These are phyloP conservation scores for Chelon labrosus DNA, from an alignment of 2,797 vertebrate species.

Conservation along the genomic window DNA sequence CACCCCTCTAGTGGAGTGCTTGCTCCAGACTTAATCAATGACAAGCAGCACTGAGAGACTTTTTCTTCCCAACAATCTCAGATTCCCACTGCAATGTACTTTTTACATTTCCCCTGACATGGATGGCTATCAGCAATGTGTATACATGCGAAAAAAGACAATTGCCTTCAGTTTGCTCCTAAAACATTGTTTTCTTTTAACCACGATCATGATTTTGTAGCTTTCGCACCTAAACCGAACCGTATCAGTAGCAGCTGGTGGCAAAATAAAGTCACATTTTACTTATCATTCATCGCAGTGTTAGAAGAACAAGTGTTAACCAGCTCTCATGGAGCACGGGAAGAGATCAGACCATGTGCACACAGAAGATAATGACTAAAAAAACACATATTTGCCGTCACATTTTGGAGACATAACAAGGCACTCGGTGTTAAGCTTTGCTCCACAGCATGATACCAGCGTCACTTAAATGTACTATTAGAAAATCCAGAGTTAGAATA, in stretches of 20 bases:
- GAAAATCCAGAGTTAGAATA: slow-evolving; percentile 1
- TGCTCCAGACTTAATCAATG: not conserved
- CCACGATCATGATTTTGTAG: not conserved
- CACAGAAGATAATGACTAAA: not conserved
- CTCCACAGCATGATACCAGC: not conserved
- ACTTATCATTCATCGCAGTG: not conserved
- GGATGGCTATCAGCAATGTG: not conserved
- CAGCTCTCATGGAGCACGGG: not conserved
- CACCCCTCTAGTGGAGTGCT: not conserved
- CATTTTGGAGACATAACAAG: not conserved
- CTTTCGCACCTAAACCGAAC: not conserved
- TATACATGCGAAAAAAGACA: too few relatives aligned
- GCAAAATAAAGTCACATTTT: not conserved
- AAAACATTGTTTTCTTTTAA: not conserved
- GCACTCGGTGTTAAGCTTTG: slow-evolving; percentile 2
- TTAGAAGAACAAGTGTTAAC: not conserved
- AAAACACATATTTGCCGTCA: not conserved
- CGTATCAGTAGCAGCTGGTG: too few relatives aligned
- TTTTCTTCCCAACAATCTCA: not conserved
- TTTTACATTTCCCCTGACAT: not conserved
- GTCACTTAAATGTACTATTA: not conserved
- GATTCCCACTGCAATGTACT: not conserved
- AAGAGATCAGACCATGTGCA: not conserved
- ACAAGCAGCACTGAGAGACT: not conserved
- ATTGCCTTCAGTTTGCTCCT: not conserved